Percentiles rank a stretch among this genome's conserved stretches.
Evolutionary conservation across 2,113 vertebrate genomes (phyloP).

Genomic region (Pluvialis apricaria): DNA sequence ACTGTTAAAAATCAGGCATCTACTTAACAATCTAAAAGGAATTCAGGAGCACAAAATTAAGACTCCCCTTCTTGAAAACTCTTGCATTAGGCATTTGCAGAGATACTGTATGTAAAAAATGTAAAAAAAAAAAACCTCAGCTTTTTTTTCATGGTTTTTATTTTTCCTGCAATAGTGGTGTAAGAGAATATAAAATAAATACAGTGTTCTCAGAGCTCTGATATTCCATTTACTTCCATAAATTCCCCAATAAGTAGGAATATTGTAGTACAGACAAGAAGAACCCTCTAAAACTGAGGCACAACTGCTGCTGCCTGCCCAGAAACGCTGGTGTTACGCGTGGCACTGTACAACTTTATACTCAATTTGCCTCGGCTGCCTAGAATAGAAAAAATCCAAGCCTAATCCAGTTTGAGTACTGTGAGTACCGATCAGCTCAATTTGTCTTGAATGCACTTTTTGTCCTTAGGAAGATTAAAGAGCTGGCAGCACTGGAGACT

Average conservation of each 20-base stretch:
- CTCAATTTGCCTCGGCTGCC: neutral
- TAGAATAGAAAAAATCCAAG: neutral
- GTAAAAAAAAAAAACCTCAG: neutral
- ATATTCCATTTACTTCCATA: neutral
- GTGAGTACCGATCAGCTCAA: neutral
- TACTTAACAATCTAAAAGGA: neutral
- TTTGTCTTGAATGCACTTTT: constrained; percentile 4
- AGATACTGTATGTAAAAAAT: neutral
- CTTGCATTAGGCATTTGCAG: neutral
- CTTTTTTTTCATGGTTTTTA: neutral
- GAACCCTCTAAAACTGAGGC: neutral
- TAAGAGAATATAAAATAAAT: neutral
- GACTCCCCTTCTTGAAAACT: neutral
- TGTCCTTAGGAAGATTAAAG: constrained; percentile 8
- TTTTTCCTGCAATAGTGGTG: neutral
- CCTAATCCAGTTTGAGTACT: neutral
- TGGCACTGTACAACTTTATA: neutral
- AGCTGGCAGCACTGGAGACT: neutral
- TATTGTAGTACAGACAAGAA: neutral
- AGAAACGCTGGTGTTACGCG: neutral
- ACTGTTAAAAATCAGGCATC: neutral
- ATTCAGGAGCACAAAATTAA: neutral
- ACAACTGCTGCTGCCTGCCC: neutral
- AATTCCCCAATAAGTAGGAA: neutral
- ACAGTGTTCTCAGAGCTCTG: neutral